Percentiles rank a stretch among this genome's conserved stretches.
phyloP scores from a whole-genome alignment of 2,113 vertebrate genomes.

The Raphicerus campestris region DNA sequence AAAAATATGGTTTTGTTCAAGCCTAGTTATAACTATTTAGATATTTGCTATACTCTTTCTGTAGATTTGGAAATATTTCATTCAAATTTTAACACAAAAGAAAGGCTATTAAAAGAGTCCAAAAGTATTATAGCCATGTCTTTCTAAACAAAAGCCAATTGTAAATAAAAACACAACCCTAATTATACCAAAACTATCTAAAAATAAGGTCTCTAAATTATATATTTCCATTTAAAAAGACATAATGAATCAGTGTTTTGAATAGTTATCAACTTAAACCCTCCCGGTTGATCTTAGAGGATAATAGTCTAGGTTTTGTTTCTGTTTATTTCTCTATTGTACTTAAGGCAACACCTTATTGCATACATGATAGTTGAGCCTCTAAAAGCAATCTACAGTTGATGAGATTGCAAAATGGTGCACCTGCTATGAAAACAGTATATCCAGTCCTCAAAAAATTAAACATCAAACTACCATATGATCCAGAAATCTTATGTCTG shows the following conservation, averaged over 20 bases:
- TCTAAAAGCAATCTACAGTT: not conserved
- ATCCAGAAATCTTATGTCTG: not conserved
- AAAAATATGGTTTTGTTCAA: conserved; percentile 80
- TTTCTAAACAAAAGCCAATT: conserved; percentile 74
- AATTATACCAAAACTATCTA: conserved; percentile 80
- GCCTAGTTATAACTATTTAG: not conserved
- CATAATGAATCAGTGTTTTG: conserved; percentile 83
- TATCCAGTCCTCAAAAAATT: not conserved
- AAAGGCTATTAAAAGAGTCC: conserved; percentile 74
- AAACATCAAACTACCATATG: not conserved
- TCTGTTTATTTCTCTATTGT: conserved; percentile 88
- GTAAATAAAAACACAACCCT: conserved; percentile 6
- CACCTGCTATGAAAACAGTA: not conserved
- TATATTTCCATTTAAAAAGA: conserved; percentile 85
- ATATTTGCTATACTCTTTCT: not conserved
- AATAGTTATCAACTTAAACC: conserved; percentile 87
- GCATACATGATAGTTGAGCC: not conserved
- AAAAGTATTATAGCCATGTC: conserved; percentile 76
- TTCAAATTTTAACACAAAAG: conserved; percentile 75
- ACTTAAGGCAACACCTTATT: conserved; percentile 90
- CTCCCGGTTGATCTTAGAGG: conserved; percentile 90
- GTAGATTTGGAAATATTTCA: conserved; percentile 69
- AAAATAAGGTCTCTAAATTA: conserved; percentile 90
- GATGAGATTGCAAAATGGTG: not conserved
- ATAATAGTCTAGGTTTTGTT: conserved; percentile 91